phyloP scores from a whole-genome alignment of 1,140 invertebrate species.

The Hyles euphorbiae region DNA sequence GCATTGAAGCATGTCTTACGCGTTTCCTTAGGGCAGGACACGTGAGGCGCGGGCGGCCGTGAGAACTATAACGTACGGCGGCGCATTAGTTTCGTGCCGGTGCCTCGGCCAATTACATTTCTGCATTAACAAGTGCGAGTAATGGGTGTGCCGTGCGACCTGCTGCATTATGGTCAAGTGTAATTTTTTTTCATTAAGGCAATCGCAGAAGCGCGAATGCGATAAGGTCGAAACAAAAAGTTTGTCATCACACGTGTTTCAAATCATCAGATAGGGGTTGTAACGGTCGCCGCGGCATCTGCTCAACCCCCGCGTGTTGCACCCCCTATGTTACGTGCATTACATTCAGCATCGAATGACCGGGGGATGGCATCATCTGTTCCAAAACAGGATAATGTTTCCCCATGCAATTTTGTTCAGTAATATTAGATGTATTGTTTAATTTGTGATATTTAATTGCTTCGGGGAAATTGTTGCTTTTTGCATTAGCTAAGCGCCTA shows the following conservation, averaged over 20 bases:
- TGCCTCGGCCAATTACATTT: slow-evolving; percentile 38
- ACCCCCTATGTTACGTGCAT: slow-evolving; percentile 1
- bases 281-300: slow-evolving; percentile 7
- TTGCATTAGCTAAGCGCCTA: too few species aligned
- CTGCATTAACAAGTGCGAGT: slow-evolving; percentile 47
- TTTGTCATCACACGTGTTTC: slow-evolving; percentile 11
- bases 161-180: slow-evolving; percentile 3
- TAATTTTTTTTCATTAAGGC: slow-evolving; percentile 9
- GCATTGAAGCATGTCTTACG: slow-evolving; percentile 61
- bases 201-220: not conserved
- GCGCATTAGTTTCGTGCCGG: slow-evolving; percentile 38
- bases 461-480: too few species aligned
- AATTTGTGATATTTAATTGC: slow-evolving; percentile 9
- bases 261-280: slow-evolving; percentile 11
- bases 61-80: slow-evolving; percentile 50
- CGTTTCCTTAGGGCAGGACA: slow-evolving; percentile 55
- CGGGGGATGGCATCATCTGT: slow-evolving; percentile 7
- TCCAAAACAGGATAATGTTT: slow-evolving; percentile 4
- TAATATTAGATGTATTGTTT: slow-evolving; percentile 6
- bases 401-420: slow-evolving; percentile 4
- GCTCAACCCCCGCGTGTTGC: slow-evolving; percentile 10
- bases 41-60: slow-evolving; percentile 35
- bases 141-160: slow-evolving; percentile 12
- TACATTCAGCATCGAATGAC: slow-evolving; percentile 8
- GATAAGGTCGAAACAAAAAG: slow-evolving; percentile 7